These are phyloP conservation scores for Myotis davidii DNA, from an alignment of 2,113 vertebrate species.

Conservation along the genomic window DNA sequence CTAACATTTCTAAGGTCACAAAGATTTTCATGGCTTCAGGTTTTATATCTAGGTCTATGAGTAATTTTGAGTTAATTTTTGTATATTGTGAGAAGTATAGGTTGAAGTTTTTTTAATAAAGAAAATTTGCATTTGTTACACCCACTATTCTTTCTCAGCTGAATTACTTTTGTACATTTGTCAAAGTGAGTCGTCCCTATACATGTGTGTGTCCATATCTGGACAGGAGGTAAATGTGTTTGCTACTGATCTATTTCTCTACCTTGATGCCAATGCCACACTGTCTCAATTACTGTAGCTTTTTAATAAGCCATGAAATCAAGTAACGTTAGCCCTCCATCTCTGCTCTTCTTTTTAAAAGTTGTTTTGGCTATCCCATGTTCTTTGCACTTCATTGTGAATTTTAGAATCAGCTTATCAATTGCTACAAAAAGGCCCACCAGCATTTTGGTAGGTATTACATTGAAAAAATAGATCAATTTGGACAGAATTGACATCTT, in stretches of 20 bases:
- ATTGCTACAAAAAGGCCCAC: neutral
- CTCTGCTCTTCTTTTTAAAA: conserved; percentile 15
- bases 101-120: neutral
- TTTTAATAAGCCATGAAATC: neutral
- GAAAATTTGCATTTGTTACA: neutral
- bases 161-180: neutral
- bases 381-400: neutral
- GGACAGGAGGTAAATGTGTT: neutral
- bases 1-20: neutral
- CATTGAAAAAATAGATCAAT: neutral
- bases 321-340: neutral
- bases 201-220: neutral
- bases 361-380: neutral
- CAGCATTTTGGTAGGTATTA: neutral
- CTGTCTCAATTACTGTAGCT: neutral
- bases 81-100: neutral
- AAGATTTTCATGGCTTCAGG: neutral
- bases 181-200: neutral
- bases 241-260: neutral
- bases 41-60: neutral
- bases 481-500: neutral
- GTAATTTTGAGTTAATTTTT: neutral
- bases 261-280: neutral
- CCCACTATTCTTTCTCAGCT: neutral
- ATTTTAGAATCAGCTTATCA: conserved; percentile 1